Conservation (phyloP, 1,140 invertebrate genomes). For the Macrotrachela quadricornifera region DNA sequence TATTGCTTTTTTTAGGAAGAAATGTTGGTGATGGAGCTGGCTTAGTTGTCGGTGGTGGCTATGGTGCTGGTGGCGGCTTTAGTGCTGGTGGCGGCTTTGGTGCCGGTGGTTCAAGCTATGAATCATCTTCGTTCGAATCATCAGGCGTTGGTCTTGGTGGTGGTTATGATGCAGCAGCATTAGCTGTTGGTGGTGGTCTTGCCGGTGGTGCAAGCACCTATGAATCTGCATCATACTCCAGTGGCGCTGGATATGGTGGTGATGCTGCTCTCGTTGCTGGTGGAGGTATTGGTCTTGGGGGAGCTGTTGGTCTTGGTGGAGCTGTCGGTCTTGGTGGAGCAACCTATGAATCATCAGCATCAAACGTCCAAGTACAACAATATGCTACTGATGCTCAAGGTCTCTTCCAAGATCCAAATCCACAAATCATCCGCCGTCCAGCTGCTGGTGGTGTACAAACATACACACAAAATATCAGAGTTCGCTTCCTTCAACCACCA, state of each 20-base stretch:
- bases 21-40: too few species aligned
- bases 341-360: too few species aligned
- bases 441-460: not conserved
- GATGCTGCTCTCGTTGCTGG: not conserved
- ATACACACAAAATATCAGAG: not conserved
- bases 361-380: too few species aligned
- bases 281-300: not conserved
- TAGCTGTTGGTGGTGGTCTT: not conserved
- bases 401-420: not conserved
- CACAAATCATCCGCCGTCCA: not conserved
- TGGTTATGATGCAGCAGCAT: not conserved
- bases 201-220: not conserved
- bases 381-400: too few species aligned
- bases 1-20: too few species aligned
- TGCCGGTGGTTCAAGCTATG: too few species aligned
- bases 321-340: not conserved
- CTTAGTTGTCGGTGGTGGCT: too few species aligned
- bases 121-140: not conserved
- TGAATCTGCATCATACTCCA: not conserved
- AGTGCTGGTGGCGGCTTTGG: too few species aligned
- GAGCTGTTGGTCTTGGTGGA: not conserved
- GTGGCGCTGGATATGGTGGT: not conserved
- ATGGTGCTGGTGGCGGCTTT: too few species aligned
- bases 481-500: not conserved
- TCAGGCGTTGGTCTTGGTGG: not conserved